Conservation (phyloP, 2,113 vertebrate species). For the Cichladusa arquata region DNA sequence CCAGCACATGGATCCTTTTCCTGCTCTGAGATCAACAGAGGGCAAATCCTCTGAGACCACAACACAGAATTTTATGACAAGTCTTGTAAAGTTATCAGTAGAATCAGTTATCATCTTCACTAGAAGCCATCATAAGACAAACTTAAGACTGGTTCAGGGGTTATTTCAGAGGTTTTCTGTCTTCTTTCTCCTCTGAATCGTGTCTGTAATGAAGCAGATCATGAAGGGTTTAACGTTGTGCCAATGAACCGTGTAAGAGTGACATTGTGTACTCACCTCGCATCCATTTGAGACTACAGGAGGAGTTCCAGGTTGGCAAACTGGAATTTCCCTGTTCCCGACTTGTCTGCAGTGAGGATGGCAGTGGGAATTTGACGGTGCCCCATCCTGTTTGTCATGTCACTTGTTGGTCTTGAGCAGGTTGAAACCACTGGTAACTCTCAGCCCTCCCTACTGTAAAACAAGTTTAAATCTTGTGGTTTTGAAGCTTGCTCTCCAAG, state of each 20-base stretch:
- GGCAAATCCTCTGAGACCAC: neutral
- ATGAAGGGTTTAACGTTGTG: neutral
- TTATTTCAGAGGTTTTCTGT: neutral
- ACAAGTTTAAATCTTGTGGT: neutral
- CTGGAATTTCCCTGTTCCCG: neutral
- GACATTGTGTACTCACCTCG: accelerated
- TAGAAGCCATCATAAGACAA: neutral
- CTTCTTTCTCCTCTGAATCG: accelerated
- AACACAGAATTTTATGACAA: neutral
- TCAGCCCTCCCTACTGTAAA: neutral
- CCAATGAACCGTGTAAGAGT: neutral
- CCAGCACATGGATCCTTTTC: neutral
- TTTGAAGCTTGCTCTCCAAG: neutral
- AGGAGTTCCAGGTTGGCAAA: neutral
- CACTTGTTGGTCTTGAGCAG: neutral
- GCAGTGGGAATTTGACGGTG: neutral
- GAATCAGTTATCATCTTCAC: neutral
- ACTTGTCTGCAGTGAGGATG: neutral
- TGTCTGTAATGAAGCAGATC: neutral
- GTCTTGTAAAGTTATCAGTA: neutral
- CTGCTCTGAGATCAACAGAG: neutral
- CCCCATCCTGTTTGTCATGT: neutral
- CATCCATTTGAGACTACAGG: neutral
- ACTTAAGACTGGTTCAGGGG: neutral
- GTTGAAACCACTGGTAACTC: neutral